Evolutionary conservation across 1,140 invertebrate genomes (phyloP), one percentile per base, ranked within the genome.

Genomic region (Sesamia nonagrioides): DNA sequence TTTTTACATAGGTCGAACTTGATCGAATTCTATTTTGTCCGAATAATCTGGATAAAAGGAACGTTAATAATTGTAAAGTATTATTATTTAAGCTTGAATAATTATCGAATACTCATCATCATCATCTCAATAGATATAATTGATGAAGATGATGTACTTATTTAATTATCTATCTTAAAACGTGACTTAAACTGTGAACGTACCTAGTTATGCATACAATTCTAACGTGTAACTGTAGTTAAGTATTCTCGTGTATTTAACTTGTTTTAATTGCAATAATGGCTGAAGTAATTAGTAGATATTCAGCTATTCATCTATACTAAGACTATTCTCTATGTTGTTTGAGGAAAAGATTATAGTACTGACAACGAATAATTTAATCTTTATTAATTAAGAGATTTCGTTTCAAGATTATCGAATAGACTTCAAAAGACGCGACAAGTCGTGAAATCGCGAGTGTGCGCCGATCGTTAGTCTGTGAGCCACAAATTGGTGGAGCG

Each of bases 391-490:
- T 8, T 13, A 56, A 56, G 6, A 27, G 6, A 2, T 56, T 21
- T 56, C 27, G 54, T 5, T 56, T 27, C 54, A 13, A 18, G 9
- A 56, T 4, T 27, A 56, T 33, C 1, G 8, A 27, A 5, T 5
- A 9, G 18, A n/a, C 52, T 54, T 9, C 52, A 54, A 9, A 54
- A 54, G 17, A 7, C 1, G 18, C 6, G 40, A 27, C 9, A 17
- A 54, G 15, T 72, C 71, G 54, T 54, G 40, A 1, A 45, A 27
- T 66, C 71, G 69, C 35, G 6, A 56, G 37, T 79, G 40, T 66
- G 68, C 6, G 56, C 42, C 37, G 40, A 3, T 68, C 45, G 3
- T 72, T n/a, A 60, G 6, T 17, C 42, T 60, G 5, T 48, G 45
- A 17, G 27, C 1, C 15, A 17, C 21, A 61, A 71, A 17, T 33